Evolutionary conservation across 1,140 invertebrate genomes (phyloP), one percentile per base, ranked within the genome.

Genomic region (Drosophila setifemur): DNA sequence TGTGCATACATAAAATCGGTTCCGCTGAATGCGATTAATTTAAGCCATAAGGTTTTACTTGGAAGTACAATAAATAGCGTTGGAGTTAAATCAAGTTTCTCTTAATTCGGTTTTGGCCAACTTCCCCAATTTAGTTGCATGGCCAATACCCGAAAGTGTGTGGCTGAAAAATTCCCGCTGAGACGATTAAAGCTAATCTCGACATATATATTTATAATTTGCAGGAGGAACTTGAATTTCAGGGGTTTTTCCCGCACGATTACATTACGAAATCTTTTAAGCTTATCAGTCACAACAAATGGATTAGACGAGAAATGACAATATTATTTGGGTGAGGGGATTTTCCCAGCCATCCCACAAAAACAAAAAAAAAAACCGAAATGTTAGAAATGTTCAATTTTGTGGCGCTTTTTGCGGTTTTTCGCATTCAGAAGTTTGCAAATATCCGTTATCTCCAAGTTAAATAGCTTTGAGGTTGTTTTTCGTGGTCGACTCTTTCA

Each of bases 391-490:
- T 54, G 18, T 31, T 31, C n/a, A 23, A 47, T 29, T 21, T 29
- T 23, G 4, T 35, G 29, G 19, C n/a, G 8, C 21, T 35, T 35
- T 14, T 21, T 16, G 33, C 21, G n/a, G 19, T 42, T 63, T 37
- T 23, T 7, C 9, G 14, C 25, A 43, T 31, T 48, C 5, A 23
- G 25, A 29, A 16, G 42, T 33, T 44, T 39, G 16, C 39, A 63
- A 72, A 58, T 69, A 50, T 33, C 54, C 68, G 74, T 78, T 78
- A 78, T 79, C 75, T 70, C 64, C 39, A 64, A 73, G 60, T 64
- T 52, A 58, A 73, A 78, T 78, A 68, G 74, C 55, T 78, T 78
- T 78, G 63, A 78, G 69, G 68, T 76, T 61, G 64, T 67, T 68
- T 64, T 60, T 72, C 21, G 50, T 67, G 58, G 43, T 66, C 45